Percentiles rank a stretch among this genome's conserved stretches.
Conservation (phyloP, 2,888 invertebrate species). For the Notodonta ziczac region DNA sequence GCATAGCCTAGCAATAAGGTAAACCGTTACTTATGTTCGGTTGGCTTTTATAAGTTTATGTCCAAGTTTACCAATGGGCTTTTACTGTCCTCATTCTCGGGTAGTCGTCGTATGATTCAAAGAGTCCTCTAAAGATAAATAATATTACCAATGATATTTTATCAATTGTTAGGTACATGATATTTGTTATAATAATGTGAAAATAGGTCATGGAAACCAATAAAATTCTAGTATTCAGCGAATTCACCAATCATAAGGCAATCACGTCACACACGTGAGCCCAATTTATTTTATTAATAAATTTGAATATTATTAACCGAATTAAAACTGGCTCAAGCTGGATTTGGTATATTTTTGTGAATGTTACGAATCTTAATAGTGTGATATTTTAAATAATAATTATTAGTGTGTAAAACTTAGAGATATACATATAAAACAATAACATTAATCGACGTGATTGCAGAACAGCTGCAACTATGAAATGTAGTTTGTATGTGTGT, state of each 20-base stretch:
- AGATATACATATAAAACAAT: not conserved
- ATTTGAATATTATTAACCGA: conserved; percentile 10
- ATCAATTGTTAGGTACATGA: too few relatives aligned
- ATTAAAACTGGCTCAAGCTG: conserved; percentile 32
- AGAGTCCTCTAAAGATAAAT: too few relatives aligned
- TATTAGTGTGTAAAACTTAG: conserved; percentile 35
- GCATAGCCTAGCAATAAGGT: too few relatives aligned
- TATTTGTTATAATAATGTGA: not conserved
- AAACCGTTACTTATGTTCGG: too few relatives aligned
- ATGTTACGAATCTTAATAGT: conserved; percentile 16
- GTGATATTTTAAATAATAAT: conserved; percentile 25
- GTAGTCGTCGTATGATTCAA: too few relatives aligned
- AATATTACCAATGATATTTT: too few relatives aligned
- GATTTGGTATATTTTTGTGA: conserved; percentile 39
- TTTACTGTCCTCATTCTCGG: too few relatives aligned
- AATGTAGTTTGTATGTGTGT: not conserved
- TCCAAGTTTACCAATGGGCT: too few relatives aligned
- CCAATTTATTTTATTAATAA: conserved; percentile 6
- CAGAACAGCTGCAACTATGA: not conserved
- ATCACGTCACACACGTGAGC: conserved; percentile 1
- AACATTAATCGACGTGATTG: not conserved
- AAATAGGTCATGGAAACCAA: not conserved
- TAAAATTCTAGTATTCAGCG: not conserved
- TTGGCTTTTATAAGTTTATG: not conserved
- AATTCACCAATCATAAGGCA: not conserved